phyloP scores from a whole-genome alignment of 2,888 invertebrate genomes.

The Synergus umbraculus region DNA sequence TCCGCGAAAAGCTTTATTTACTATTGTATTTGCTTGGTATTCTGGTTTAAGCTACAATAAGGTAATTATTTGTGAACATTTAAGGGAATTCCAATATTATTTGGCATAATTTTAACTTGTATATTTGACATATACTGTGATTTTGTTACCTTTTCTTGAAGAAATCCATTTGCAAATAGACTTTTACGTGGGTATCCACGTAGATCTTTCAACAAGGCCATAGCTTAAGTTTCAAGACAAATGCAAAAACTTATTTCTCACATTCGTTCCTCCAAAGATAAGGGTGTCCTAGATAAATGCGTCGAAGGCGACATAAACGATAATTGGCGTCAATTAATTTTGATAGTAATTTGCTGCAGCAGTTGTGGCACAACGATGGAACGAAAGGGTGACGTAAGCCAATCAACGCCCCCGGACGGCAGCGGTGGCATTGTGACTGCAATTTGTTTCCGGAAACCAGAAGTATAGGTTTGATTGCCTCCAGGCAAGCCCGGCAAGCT shows the following conservation, averaged over 20 bases:
- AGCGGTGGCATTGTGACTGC: constrained; percentile 38
- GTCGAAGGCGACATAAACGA: constrained; percentile 59
- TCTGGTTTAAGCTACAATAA: no score
- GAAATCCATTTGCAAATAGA: no score
- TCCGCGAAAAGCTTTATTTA: no score
- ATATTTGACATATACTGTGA: no score
- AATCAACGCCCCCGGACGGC: constrained; percentile 60
- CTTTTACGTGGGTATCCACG: no score
- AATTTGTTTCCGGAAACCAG: constrained; percentile 61
- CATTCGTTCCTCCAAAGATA: not conserved
- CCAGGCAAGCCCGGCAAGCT: not conserved
- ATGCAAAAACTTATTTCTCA: not conserved
- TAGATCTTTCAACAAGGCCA: no score
- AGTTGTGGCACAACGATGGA: constrained; percentile 42
- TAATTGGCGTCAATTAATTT: constrained; percentile 74
- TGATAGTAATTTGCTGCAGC: constrained; percentile 58
- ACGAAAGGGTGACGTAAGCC: constrained; percentile 64
- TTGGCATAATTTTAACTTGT: no score
- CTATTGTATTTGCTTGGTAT: no score
- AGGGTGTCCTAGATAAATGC: not conserved
- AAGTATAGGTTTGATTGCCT: constrained; percentile 52
- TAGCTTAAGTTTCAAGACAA: not conserved
- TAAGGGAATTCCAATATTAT: no score
- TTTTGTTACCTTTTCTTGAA: no score
- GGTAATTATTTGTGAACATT: no score